Evolutionary conservation across 2,797 vertebrate genomes (phyloP), one percentile per base, ranked within the genome.

Genomic region (Myotis myotis): DNA sequence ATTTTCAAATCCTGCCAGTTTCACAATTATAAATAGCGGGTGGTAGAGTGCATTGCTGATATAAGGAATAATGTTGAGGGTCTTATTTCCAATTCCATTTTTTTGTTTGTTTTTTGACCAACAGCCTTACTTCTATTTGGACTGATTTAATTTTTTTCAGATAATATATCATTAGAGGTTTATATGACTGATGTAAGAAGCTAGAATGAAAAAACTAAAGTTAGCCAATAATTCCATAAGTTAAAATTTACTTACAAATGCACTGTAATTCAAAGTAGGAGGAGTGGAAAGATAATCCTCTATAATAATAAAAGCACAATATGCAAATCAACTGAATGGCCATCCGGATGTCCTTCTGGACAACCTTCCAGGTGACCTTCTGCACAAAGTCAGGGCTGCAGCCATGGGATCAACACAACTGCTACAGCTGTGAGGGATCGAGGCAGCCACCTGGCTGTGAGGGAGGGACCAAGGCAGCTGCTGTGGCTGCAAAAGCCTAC

Each of bases 141-240:
- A 12, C 28, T 70, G 74, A 84, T 91, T 23, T 94, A 82, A 88
- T 93, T 96, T 93, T 22, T 87, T 94, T 83, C 74, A 83, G 44
- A 84, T 94, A 57, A 81, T 57, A 90, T 62, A 57, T 91, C 38
- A 86, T 23, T 75, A 19, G 17, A 70, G 3, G 5, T 79, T 86
- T 85, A 60, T 15, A 12, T 47, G 15, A 51, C 25, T 71, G 36
- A 55, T 76, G 33, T 19, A 89, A 44, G 28, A 91, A 74, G 6
- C 10, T 20, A 68, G 33, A 85, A 92, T 75, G 3, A 91, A 71
- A 47, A 85, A 60, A 38, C 10, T 12, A 4, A 82, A 20, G 5
- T n/a, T 25, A 57, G 44, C 23, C 81, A 83, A 87, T n/a, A 87
- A 60, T 71, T 81, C 33, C 62, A 33, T 25, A 47, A 25, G 53